Evolutionary conservation across 2,113 vertebrate species (phyloP).

Genomic region (Helogale parvula): DNA sequence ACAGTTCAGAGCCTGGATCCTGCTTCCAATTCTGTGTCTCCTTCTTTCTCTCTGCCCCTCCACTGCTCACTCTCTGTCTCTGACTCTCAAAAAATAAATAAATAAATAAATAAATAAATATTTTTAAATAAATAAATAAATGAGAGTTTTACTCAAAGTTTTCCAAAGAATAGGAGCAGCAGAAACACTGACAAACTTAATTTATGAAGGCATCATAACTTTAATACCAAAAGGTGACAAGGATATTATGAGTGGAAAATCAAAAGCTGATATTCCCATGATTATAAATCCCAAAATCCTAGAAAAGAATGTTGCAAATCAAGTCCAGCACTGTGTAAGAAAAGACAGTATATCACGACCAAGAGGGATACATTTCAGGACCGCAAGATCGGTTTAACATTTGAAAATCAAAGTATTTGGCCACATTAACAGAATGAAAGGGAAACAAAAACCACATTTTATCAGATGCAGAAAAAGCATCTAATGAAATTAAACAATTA

Average conservation of each 20-base stretch:
- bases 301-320: background rate
- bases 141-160: background rate
- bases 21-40: too few relatives aligned
- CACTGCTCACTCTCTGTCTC: too few relatives aligned
- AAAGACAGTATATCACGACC: background rate
- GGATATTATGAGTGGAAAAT: constrained; percentile 23
- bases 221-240: constrained; percentile 24
- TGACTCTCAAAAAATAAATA: too few relatives aligned
- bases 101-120: too few relatives aligned
- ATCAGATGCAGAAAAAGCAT: background rate
- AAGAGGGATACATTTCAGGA: constrained; percentile 18
- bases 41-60: too few relatives aligned
- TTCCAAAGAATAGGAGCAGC: background rate
- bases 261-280: background rate
- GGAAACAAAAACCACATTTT: background rate
- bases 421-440: background rate
- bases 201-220: background rate
- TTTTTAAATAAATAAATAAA: background rate
- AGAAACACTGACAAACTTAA: background rate
- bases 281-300: constrained; percentile 25
- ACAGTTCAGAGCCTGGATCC: too few relatives aligned
- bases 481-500: constrained; percentile 26
- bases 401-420: background rate
- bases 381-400: background rate
- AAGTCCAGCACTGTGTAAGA: background rate